These are phyloP conservation scores for Phalacrocorax pelagicus DNA, from an alignment of 2,113 vertebrate species.

Conservation along the genomic window DNA sequence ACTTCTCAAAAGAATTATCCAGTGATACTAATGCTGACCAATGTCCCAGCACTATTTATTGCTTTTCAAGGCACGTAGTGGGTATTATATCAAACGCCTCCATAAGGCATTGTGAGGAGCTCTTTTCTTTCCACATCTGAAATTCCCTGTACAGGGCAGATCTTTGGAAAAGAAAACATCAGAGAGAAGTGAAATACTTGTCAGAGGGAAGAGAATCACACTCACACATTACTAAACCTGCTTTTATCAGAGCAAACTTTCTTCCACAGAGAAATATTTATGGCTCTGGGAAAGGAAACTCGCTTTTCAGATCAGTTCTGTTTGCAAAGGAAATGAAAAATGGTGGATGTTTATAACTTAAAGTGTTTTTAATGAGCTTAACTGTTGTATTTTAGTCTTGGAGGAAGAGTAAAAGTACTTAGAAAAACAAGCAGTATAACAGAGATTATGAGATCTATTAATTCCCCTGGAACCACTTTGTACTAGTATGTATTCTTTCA, in stretches of 20 bases:
- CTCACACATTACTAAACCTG: background rate
- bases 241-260: constrained; percentile 44
- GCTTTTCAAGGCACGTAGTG: background rate
- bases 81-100: background rate
- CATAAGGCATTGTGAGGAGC: background rate
- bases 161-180: constrained; percentile 26
- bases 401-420: constrained; percentile 10
- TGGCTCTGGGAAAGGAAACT: constrained; percentile 49
- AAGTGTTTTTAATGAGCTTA: constrained; percentile 32
- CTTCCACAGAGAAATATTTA: constrained; percentile 11
- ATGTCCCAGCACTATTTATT: background rate
- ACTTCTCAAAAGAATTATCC: background rate
- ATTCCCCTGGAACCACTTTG: background rate
- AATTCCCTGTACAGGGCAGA: background rate
- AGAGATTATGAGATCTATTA: background rate
- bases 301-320: constrained; percentile 35
- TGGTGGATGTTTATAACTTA: constrained; percentile 28
- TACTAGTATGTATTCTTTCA: background rate
- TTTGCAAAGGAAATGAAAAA: constrained; percentile 65
- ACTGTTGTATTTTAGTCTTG: background rate
- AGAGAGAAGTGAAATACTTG: background rate
- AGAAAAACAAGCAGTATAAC: constrained; percentile 29
- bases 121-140: background rate
- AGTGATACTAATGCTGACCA: background rate
- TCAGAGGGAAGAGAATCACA: background rate